Conservation (phyloP, 2,797 vertebrate species). For the Coccyzus lansbergi region DNA sequence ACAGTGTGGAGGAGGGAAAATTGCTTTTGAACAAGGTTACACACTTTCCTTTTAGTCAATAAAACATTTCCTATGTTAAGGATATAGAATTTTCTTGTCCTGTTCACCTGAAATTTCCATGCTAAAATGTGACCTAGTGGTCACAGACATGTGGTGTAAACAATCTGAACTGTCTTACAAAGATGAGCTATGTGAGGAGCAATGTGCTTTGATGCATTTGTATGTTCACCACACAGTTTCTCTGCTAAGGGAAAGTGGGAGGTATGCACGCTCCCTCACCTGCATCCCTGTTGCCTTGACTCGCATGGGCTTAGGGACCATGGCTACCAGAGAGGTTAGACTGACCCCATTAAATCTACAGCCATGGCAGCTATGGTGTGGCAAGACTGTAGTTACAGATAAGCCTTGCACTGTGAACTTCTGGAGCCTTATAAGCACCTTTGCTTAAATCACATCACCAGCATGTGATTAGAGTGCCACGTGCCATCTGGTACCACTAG, state of each 20-base stretch:
- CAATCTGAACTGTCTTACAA: not conserved
- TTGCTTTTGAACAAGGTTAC: not conserved
- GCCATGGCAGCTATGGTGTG: not conserved
- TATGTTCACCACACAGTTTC: not conserved
- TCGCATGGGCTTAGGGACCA: not conserved
- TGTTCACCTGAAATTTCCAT: not conserved
- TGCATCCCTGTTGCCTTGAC: not conserved
- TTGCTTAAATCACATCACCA: not conserved
- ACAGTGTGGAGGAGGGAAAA: not conserved
- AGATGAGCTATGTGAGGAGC: not conserved
- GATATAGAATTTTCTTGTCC: not conserved
- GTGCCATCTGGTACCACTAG: no score
- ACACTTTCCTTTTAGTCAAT: not conserved
- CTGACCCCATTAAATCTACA: not conserved
- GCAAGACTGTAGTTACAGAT: not conserved
- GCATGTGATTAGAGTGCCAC: not conserved
- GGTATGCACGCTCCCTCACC: not conserved
- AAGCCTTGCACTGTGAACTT: not conserved
- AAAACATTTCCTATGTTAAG: not conserved
- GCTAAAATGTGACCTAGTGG: not conserved
- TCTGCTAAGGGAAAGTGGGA: not conserved
- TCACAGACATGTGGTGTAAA: not conserved
- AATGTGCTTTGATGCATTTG: not conserved
- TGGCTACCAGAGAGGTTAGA: not conserved
- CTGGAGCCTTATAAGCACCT: not conserved